A percentile compares a stretch with the other conserved stretches of the same genome.
phyloP scores from a whole-genome alignment of 2,113 vertebrate species.

The Girardinichthys multiradiatus region DNA sequence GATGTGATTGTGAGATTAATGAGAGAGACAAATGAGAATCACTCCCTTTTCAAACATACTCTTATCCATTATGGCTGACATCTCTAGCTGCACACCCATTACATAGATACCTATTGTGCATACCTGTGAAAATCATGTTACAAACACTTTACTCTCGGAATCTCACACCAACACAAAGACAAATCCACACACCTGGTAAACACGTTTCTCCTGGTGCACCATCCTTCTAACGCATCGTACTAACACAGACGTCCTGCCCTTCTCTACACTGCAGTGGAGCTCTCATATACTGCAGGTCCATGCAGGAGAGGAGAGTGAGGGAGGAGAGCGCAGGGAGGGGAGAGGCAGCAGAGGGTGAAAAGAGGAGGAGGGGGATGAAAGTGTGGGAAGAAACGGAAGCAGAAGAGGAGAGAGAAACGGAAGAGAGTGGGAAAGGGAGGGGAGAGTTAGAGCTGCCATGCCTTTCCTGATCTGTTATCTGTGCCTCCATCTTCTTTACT shows the following conservation, averaged over 20 bases:
- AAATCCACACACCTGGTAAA: constrained; percentile 81
- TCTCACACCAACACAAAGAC: background rate
- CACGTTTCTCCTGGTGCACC: constrained; percentile 84
- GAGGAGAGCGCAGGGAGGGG: constrained; percentile 28
- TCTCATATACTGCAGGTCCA: constrained; percentile 73
- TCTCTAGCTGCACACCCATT: constrained; percentile 33
- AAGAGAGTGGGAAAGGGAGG: constrained; percentile 24
- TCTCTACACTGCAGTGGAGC: constrained; percentile 80
- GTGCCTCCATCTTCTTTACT: constrained; percentile 53
- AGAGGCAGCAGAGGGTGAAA: constrained; percentile 14
- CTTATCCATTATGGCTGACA: constrained; percentile 51
- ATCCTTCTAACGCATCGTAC: constrained; percentile 79
- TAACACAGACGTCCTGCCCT: constrained; percentile 70
- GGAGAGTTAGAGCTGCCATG: constrained; percentile 40
- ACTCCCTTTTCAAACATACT: constrained; percentile 32
- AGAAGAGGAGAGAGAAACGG: constrained; percentile 38
- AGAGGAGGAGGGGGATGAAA: constrained; percentile 39
- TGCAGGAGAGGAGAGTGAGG: constrained; percentile 59
- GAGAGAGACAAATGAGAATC: constrained; percentile 2
- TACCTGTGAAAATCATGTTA: constrained; percentile 22
- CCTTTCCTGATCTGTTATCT: constrained; percentile 53
- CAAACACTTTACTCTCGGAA: background rate
- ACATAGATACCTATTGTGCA: constrained; percentile 29
- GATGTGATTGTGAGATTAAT: background rate
- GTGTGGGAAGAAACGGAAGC: constrained; percentile 44